Evolutionary conservation across 2,888 invertebrate genomes (phyloP).

Genomic region (Diarsia brunnea): DNA sequence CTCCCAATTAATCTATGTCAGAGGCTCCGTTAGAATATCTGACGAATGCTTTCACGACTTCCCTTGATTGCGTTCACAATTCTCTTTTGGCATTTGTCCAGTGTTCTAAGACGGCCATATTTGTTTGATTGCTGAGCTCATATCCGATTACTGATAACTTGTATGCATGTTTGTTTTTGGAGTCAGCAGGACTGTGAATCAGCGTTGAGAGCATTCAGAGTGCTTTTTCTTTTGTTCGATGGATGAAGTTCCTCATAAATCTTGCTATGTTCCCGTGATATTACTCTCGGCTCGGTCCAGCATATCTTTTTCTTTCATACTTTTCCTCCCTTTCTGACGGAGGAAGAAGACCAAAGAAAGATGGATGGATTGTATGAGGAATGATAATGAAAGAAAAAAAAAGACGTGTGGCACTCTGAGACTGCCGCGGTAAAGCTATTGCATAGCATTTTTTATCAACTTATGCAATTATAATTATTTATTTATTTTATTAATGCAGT

Average conservation of each 20-base stretch:
- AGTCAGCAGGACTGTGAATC: constrained; percentile 17
- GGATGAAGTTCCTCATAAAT: not conserved
- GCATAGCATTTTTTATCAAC: too few species aligned
- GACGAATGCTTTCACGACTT: constrained; percentile 68
- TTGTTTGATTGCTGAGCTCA: constrained; percentile 54
- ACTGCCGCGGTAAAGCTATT: too few species aligned
- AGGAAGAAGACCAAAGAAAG: too few species aligned
- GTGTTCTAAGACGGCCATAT: constrained; percentile 43
- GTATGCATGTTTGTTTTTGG: constrained; percentile 41
- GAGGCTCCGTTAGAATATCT: constrained; percentile 55
- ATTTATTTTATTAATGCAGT: too few species aligned
- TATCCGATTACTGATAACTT: constrained; percentile 58
- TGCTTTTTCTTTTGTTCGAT: not conserved
- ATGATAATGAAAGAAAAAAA: too few species aligned
- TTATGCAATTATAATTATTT: too few species aligned
- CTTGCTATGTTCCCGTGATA: not conserved
- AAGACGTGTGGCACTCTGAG: too few species aligned
- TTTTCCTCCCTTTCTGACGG: too few species aligned
- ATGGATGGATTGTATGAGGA: too few species aligned
- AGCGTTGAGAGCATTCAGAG: not conserved
- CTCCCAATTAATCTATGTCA: constrained; percentile 57
- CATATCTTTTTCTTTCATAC: too few species aligned
- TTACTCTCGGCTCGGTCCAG: too few species aligned
- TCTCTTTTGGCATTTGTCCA: constrained; percentile 62
- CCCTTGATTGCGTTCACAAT: constrained; percentile 59